Percentiles rank a stretch among this genome's conserved stretches.
phyloP scores from a whole-genome alignment of 1,140 invertebrate species.

The Saxidomus purpurata region DNA sequence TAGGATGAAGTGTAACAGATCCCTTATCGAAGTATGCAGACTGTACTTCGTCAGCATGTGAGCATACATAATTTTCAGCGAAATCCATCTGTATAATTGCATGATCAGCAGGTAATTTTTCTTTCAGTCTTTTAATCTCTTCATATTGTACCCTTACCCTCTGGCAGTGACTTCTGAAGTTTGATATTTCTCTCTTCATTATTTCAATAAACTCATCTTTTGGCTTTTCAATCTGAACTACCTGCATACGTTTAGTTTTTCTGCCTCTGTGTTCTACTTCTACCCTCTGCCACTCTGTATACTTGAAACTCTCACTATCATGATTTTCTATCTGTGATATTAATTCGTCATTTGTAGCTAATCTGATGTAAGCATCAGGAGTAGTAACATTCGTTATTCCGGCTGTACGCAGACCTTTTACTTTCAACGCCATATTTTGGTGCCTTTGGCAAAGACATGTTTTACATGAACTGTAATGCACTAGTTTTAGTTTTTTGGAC shows the following conservation, averaged over 20 bases:
- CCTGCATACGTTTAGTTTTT: background rate
- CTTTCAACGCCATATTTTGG: constrained; percentile 52
- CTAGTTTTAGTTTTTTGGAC: constrained; percentile 35
- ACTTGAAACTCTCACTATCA: background rate
- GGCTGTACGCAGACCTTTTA: constrained; percentile 10
- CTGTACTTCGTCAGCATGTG: constrained; percentile 44
- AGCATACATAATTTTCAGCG: constrained; percentile 18
- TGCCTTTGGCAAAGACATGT: constrained; percentile 60
- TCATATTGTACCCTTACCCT: constrained; percentile 61
- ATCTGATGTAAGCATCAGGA: constrained; percentile 10
- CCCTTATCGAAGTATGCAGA: constrained; percentile 24
- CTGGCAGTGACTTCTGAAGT: constrained; percentile 4
- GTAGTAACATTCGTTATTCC: background rate
- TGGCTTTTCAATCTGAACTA: background rate
- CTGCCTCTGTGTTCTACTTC: constrained; percentile 35
- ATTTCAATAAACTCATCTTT: background rate
- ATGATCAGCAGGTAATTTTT: constrained; percentile 34
- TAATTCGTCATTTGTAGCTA: constrained; percentile 27
- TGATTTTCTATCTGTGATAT: background rate
- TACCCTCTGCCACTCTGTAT: constrained; percentile 33
- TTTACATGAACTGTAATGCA: constrained; percentile 6
- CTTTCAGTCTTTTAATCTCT: constrained; percentile 54
- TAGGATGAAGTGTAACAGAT: constrained; percentile 19
- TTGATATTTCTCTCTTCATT: background rate
- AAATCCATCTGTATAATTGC: constrained; percentile 56